Evolutionary conservation across 1,140 invertebrate genomes (phyloP), one percentile per base, ranked within the genome.

Genomic region (Sitobion miscanthi): DNA sequence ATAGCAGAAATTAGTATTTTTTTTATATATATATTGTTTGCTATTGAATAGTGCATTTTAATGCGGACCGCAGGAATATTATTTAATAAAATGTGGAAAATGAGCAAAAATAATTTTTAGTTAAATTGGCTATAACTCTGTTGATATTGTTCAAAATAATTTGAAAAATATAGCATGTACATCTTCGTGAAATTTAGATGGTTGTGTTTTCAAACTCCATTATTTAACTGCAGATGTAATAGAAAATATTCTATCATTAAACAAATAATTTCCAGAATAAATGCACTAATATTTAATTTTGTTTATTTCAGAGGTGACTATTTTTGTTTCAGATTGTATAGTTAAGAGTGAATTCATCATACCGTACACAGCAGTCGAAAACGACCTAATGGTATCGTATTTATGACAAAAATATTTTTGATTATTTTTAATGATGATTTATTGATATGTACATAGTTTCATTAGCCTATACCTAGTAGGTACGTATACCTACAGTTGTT

Each of bases 241-340:
- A 42, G 11, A n/a, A 77, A 17, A 77, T n/a, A n/a, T 14, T n/a
- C 30, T 17, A 17, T n/a, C 21, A 6, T 54, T 23, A n/a, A n/a
- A 77, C 30, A 77, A n/a, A 77, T 20, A 5, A n/a, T 77, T 17
- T n/a, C 7, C n/a, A 77, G n/a, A 77, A 77, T n/a, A 77, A 77
- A 77, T n/a, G 14, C 14, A 0, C n/a, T 30, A 17, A 77, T n/a
- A n/a, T n/a, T 69, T 69, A 0, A 69, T 69, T 69, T 69, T 69
- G 2, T 69, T 69, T 69, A 69, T 69, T 69, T 69, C 14, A 4
- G 0, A 23, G 4, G 4, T n/a, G 30, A 69, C 30, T 69, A 69
- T 86, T 86, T 86, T 86, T 90, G n/a, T 90, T 90, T 90, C 23
- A 90, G 89, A 45, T 90, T 42, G 25, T 45, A n/a, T n/a, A 5